Percentiles rank a stretch among this genome's conserved stretches.
phyloP scores from a whole-genome alignment of 2,797 vertebrate species.

The Pteronotus mesoamericanus region DNA sequence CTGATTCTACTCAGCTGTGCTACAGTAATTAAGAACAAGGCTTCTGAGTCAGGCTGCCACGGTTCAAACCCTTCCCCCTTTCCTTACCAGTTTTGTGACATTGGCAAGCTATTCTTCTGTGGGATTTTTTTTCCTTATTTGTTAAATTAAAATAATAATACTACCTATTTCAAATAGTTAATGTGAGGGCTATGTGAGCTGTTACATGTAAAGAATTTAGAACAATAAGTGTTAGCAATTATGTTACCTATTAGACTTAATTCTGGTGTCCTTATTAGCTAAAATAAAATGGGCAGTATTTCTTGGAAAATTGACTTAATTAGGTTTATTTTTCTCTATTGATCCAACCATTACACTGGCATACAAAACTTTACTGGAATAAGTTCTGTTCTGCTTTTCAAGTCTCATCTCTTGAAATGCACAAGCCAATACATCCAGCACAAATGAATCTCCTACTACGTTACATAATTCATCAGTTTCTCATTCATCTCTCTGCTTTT shows the following conservation, averaged over 20 bases:
- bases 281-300: neutral
- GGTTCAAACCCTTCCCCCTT: neutral
- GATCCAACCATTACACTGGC: neutral
- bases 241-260: neutral
- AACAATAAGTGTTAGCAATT: neutral
- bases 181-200: neutral
- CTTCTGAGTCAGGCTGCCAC: neutral
- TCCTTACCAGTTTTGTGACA: neutral
- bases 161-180: neutral
- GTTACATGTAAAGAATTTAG: neutral
- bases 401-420: neutral
- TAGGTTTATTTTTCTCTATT: neutral
- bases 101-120: neutral
- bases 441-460: neutral
- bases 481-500: neutral
- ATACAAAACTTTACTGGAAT: neutral
- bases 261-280: neutral
- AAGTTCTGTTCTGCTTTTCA: neutral
- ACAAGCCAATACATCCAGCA: neutral
- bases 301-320: neutral
- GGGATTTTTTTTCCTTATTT: neutral
- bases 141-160: neutral
- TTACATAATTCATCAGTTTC: neutral
- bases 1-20: neutral
- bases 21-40: neutral